Percentiles rank a stretch among this genome's conserved stretches.
Conservation (phyloP, 2,888 invertebrate species). For the Synanthedon myopaeformis region DNA sequence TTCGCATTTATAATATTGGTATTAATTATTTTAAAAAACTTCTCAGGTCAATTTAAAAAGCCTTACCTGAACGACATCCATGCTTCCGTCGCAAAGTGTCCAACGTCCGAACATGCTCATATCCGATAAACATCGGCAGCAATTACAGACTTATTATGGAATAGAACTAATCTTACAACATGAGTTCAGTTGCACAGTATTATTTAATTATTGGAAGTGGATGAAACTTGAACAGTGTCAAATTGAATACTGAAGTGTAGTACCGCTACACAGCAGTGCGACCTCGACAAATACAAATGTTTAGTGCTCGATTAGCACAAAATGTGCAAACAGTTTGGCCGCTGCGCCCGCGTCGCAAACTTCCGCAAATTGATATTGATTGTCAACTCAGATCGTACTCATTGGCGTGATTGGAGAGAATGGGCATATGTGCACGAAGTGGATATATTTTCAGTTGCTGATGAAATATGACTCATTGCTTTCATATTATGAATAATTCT, state of each 20-base stretch:
- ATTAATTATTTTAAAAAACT: too few relatives aligned
- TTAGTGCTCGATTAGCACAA: constrained; percentile 65
- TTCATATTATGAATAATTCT: constrained; percentile 1
- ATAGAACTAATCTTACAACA: background rate
- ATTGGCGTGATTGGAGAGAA: constrained; percentile 58
- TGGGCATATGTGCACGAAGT: constrained; percentile 49
- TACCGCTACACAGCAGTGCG: constrained; percentile 42
- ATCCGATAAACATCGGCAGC: background rate
- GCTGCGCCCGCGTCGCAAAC: constrained; percentile 12
- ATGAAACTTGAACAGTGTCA: background rate
- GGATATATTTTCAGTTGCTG: constrained; percentile 34
- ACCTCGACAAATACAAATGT: constrained; percentile 45
- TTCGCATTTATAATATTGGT: too few relatives aligned
- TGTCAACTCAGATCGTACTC: constrained; percentile 31
- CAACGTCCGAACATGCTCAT: constrained; percentile 52
- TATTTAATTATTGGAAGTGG: background rate
- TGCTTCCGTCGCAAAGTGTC: constrained; percentile 46
- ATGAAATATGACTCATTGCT: constrained; percentile 18
- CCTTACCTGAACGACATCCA: constrained; percentile 51
- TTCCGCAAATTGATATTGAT: constrained; percentile 55
- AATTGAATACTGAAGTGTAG: constrained; percentile 10
- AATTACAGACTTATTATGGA: background rate
- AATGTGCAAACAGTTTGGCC: constrained; percentile 52
- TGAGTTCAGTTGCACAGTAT: background rate
- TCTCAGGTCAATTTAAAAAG: too few relatives aligned